phyloP scores from a whole-genome alignment of 2,888 invertebrate species.

The Pyralis farinalis region DNA sequence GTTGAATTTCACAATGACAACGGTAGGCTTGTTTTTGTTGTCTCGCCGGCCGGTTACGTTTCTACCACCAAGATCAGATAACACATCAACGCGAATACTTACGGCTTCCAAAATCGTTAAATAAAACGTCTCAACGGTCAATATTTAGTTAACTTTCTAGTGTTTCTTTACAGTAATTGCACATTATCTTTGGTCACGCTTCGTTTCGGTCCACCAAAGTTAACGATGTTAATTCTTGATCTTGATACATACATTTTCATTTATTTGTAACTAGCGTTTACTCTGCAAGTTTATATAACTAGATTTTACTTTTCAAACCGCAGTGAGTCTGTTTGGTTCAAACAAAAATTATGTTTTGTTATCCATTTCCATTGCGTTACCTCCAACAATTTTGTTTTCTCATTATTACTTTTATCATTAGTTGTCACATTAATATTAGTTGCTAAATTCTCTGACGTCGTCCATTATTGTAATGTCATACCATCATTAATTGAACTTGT shows the following conservation, averaged over 20 bases:
- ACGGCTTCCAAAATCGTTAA: constrained; percentile 19
- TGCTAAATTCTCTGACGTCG: too few species aligned
- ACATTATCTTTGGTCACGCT: constrained; percentile 55
- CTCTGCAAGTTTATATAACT: background rate
- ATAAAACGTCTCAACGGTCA: constrained; percentile 12
- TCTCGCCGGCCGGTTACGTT: constrained; percentile 35
- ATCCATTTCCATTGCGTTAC: too few species aligned
- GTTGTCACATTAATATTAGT: too few species aligned
- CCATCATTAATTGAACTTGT: too few species aligned
- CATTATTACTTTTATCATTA: too few species aligned
- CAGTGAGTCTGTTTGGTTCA: too few species aligned
- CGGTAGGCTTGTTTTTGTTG: constrained; percentile 14
- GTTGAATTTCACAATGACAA: constrained; percentile 30
- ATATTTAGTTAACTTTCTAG: constrained; percentile 41
- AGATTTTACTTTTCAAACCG: too few species aligned
- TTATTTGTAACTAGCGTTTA: constrained; percentile 17
- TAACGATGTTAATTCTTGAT: constrained; percentile 38
- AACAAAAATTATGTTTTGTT: too few species aligned
- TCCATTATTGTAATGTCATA: too few species aligned
- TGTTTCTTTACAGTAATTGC: constrained; percentile 42
- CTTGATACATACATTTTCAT: constrained; percentile 32
- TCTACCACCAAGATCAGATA: constrained; percentile 12
- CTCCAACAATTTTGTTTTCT: too few species aligned
- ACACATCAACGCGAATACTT: constrained; percentile 28
- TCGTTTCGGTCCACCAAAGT: constrained; percentile 46